Percentiles rank a stretch among this genome's conserved stretches.
Evolutionary conservation across 2,797 vertebrate genomes (phyloP).

Genomic region (Crenuchus spilurus): DNA sequence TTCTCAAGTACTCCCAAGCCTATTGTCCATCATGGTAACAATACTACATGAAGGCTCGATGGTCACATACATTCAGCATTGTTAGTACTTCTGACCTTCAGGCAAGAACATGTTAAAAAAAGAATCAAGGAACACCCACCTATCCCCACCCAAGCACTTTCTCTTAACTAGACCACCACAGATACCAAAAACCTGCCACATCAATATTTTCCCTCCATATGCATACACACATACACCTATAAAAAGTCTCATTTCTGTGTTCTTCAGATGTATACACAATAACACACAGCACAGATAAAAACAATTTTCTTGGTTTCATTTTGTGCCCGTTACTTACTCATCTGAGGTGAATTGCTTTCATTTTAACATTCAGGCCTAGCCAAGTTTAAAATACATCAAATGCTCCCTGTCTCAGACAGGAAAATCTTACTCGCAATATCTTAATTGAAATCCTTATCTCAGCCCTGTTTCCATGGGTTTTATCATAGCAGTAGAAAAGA

Average conservation of each 20-base stretch:
- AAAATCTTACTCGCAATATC: conserved; percentile 65
- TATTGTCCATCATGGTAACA: too few relatives aligned
- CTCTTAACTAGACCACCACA: too few relatives aligned
- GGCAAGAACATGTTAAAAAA: too few relatives aligned
- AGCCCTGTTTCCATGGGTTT: background rate
- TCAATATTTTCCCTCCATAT: too few relatives aligned
- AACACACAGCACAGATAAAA: background rate
- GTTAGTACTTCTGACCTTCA: too few relatives aligned
- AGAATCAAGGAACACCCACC: too few relatives aligned
- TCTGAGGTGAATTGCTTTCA: conserved; percentile 14
- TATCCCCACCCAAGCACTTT: too few relatives aligned
- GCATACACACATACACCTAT: background rate
- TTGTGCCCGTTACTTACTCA: background rate
- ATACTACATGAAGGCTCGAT: too few relatives aligned
- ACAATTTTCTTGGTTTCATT: background rate
- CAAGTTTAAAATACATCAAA: conserved; percentile 21
- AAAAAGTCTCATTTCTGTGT: background rate
- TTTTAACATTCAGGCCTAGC: conserved; percentile 11
- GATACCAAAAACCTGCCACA: too few relatives aligned
- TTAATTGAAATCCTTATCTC: conserved; percentile 69
- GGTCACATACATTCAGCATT: too few relatives aligned
- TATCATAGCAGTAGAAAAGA: conserved; percentile 16
- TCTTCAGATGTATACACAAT: conserved; percentile 5
- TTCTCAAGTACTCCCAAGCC: too few relatives aligned
- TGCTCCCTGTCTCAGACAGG: conserved; percentile 57